Percentiles rank a stretch among this genome's conserved stretches.
These are phyloP conservation scores for Serranus cabrilla DNA, from an alignment of 2,797 vertebrate species.

Conservation along the genomic window DNA sequence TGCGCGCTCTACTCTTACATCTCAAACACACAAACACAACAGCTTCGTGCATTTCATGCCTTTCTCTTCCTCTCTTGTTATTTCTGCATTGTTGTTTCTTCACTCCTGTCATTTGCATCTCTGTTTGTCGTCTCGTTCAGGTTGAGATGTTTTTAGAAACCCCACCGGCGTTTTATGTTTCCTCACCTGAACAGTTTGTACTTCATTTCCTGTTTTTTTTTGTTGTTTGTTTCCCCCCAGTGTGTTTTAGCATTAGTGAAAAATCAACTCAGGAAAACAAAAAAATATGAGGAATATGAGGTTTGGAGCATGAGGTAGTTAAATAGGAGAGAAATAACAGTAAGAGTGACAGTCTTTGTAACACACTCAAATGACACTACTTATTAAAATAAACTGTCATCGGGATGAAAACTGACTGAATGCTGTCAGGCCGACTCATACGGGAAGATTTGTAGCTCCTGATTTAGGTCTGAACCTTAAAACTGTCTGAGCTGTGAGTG, in stretches of 20 bases:
- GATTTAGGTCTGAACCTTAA: slow-evolving; percentile 2
- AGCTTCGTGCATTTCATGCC: background rate
- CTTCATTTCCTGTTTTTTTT: slow-evolving; percentile 16
- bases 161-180: slow-evolving; percentile 27
- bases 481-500: background rate
- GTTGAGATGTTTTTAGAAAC: slow-evolving; percentile 41
- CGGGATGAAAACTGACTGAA: slow-evolving; percentile 1
- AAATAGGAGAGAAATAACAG: background rate
- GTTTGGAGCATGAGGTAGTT: slow-evolving; percentile 8
- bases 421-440: background rate
- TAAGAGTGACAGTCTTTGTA: slow-evolving; percentile 9
- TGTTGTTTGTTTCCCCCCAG: background rate
- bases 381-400: background rate
- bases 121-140: slow-evolving; percentile 25
- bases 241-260: slow-evolving; percentile 21
- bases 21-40: background rate
- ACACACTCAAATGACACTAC: background rate
- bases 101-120: slow-evolving; percentile 18
- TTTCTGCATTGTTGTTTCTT: background rate
- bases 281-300: slow-evolving; percentile 1
- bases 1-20: background rate
- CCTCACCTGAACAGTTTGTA: slow-evolving; percentile 50
- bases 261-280: slow-evolving; percentile 11
- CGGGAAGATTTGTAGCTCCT: background rate
- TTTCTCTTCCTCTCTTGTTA: slow-evolving; percentile 1